phyloP scores from a whole-genome alignment of 2,113 vertebrate genomes.

The Ursus arctos region DNA sequence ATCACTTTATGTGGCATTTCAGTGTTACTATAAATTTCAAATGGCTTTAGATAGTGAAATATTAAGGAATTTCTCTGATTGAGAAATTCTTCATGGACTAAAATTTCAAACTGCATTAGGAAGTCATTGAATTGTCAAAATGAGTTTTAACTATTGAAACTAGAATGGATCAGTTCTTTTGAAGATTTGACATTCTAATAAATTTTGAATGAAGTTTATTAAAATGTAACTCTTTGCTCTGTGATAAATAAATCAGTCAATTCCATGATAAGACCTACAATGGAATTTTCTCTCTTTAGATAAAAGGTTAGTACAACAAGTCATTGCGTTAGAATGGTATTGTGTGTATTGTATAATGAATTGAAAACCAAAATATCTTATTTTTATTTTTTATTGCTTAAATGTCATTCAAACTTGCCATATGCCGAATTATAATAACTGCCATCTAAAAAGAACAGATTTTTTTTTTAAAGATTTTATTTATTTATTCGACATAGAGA shows the following conservation, averaged over 20 bases:
- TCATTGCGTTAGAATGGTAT: background rate
- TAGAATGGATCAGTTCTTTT: constrained; percentile 15
- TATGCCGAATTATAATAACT: background rate
- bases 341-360: background rate
- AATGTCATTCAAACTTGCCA: background rate
- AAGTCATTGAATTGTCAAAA: constrained; percentile 26
- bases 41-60: background rate
- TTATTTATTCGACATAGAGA: no score
- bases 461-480: background rate
- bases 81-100: background rate
- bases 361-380: background rate
- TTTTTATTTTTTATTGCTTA: background rate
- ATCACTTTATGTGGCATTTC: background rate
- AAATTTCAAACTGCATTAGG: background rate
- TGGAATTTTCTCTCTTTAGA: background rate
- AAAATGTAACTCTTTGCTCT: background rate
- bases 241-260: constrained; percentile 37
- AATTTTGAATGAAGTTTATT: constrained; percentile 63
- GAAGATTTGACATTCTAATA: constrained; percentile 61
- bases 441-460: background rate
- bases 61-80: background rate
- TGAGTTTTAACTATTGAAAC: constrained; percentile 57
- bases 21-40: background rate
- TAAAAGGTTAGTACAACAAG: background rate
- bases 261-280: constrained; percentile 13